Conservation (phyloP, 2,113 vertebrate species). For the Cathartes aura region DNA sequence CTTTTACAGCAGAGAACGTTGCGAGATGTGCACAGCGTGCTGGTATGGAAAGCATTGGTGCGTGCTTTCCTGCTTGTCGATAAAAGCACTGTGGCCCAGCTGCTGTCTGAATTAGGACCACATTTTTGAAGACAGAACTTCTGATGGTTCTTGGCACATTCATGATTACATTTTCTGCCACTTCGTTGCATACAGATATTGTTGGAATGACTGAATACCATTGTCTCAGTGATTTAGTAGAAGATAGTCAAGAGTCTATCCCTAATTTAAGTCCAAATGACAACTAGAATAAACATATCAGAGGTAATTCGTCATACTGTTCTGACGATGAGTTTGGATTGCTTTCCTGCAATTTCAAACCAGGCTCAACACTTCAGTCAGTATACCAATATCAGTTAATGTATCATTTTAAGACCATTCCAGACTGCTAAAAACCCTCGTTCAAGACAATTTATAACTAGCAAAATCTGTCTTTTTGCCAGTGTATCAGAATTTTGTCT, state of each 20-base stretch:
- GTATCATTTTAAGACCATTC: background rate
- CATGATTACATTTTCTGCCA: background rate
- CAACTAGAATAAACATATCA: background rate
- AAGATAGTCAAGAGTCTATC: background rate
- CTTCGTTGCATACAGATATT: background rate
- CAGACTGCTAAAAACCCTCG: background rate
- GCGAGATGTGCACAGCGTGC: fast-evolving
- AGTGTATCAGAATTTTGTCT: background rate
- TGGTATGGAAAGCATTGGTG: background rate
- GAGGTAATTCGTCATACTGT: background rate
- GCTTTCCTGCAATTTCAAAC: background rate
- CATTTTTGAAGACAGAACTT: background rate
- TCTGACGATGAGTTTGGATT: background rate
- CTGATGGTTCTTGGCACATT: background rate
- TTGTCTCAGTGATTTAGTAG: background rate
- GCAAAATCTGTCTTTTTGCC: background rate
- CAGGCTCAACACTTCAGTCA: background rate
- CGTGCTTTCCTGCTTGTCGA: background rate
- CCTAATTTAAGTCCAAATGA: background rate
- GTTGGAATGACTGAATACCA: background rate
- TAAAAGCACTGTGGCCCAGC: background rate
- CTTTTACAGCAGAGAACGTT: background rate
- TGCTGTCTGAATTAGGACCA: background rate
- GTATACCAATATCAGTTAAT: background rate
- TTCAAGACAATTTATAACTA: background rate